phyloP scores from a whole-genome alignment of 2,797 vertebrate genomes.

The Phyllotis vaccarum region DNA sequence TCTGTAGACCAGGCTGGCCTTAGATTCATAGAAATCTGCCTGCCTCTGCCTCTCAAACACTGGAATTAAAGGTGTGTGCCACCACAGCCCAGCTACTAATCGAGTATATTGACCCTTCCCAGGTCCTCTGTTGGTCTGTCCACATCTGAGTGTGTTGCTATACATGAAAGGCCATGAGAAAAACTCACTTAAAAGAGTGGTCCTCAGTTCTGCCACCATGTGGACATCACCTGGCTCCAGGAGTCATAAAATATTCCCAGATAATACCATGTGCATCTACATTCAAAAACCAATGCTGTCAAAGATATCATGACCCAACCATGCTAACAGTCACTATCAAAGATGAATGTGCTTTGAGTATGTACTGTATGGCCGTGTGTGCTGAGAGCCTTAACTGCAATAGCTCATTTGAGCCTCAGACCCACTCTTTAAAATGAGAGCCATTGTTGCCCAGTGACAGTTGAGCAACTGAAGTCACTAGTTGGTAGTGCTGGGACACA shows the following conservation, averaged over 20 bases:
- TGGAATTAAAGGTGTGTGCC: not conserved
- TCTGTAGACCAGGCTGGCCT: not conserved
- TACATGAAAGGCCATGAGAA: not conserved
- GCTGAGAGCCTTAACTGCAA: not conserved
- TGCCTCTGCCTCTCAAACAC: not conserved
- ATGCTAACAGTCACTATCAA: not conserved
- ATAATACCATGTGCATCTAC: not conserved
- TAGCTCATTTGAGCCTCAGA: not conserved
- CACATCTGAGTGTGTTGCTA: not conserved
- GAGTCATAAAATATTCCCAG: not conserved
- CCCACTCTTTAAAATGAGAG: not conserved
- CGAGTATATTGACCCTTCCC: not conserved
- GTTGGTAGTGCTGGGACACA: not conserved
- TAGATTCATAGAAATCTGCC: not conserved
- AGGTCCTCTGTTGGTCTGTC: not conserved
- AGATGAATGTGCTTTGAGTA: not conserved
- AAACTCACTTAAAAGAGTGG: not conserved
- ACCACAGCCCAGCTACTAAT: not conserved
- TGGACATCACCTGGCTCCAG: not conserved
- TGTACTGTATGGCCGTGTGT: not conserved
- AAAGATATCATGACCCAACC: not conserved
- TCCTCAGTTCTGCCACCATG: not conserved
- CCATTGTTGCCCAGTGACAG: not conserved
- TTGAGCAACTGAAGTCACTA: not conserved
- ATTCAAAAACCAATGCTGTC: not conserved